A percentile compares a stretch with the other conserved stretches of the same genome.
Conservation (phyloP, 2,797 vertebrate species). For the Spinibarbus caldwelli region DNA sequence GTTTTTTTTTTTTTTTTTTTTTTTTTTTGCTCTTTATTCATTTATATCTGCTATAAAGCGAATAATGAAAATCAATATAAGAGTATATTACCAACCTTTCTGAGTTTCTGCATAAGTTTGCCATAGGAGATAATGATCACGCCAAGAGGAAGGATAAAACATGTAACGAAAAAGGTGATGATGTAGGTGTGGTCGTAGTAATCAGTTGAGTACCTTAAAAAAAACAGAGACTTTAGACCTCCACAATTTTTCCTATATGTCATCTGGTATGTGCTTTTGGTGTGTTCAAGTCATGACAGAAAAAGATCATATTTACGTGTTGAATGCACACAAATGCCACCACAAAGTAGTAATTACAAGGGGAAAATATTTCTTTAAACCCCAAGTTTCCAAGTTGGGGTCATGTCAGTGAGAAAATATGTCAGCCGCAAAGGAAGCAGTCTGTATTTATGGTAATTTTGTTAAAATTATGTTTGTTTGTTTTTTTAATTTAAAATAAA, state of each 20-base stretch:
- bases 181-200: slow-evolving; percentile 83
- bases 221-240: not conserved
- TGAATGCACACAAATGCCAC: not conserved
- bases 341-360: not conserved
- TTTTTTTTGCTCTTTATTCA: not conserved
- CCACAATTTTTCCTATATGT: not conserved
- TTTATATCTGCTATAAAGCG: not conserved
- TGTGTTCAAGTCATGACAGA: not conserved
- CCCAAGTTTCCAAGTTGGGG: not conserved
- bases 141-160: slow-evolving; percentile 86
- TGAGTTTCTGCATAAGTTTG: slow-evolving; percentile 85
- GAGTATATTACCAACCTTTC: slow-evolving; percentile 77
- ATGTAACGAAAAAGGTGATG: slow-evolving; percentile 86
- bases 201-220: slow-evolving; percentile 84
- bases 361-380: not conserved
- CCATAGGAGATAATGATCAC: slow-evolving; percentile 89
- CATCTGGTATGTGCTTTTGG: not conserved
- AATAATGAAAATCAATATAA: not conserved
- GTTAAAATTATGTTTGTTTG: too few species aligned
- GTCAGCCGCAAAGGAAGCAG: not conserved
- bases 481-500: too few species aligned
- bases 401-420: not conserved
- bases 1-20: not conserved
- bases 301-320: not conserved
- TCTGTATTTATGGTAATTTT: too few species aligned